Percentiles rank a stretch among this genome's conserved stretches.
These are phyloP conservation scores for Nemotelus nigrinus DNA, from an alignment of 2,888 invertebrate species.

Conservation along the genomic window DNA sequence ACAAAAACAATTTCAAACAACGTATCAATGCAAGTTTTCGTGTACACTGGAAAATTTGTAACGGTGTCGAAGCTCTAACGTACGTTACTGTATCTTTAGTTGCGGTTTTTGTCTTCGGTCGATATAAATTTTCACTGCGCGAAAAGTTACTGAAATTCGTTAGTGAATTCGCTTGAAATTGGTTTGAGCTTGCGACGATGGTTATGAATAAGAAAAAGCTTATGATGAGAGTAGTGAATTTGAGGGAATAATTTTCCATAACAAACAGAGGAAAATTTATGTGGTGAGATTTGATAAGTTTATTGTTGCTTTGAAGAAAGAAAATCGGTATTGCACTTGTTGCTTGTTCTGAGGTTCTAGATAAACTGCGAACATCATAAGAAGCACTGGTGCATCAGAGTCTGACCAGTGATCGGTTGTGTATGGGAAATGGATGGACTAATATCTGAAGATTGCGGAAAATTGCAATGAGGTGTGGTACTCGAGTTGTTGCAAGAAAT, in stretches of 20 bases:
- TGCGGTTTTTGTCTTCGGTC: constrained; percentile 12
- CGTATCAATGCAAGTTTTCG: constrained; percentile 64
- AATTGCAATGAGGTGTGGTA: background rate
- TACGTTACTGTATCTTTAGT: constrained; percentile 56
- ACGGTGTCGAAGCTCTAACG: constrained; percentile 61
- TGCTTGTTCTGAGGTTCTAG: constrained; percentile 37
- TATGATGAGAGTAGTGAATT: background rate
- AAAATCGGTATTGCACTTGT: constrained; percentile 10
- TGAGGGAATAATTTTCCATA: background rate
- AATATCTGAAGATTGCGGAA: constrained; percentile 23
- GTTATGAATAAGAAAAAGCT: background rate
- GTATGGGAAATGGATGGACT: constrained; percentile 17
- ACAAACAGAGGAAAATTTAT: background rate
- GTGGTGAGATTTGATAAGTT: no score
- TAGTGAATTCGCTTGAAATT: background rate
- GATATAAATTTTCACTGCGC: background rate
- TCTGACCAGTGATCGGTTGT: background rate
- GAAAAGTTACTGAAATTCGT: constrained; percentile 29
- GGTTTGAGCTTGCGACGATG: constrained; percentile 8
- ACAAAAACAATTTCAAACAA: constrained; percentile 69
- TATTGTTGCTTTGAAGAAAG: background rate
- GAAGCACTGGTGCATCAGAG: background rate
- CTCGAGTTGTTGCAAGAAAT: background rate
- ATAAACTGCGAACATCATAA: constrained; percentile 28
- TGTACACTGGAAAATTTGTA: constrained; percentile 63